Evolutionary conservation across 1,140 invertebrate genomes (phyloP), one percentile per base, ranked within the genome.

Genomic region (Macrotrachela quadricornifera): DNA sequence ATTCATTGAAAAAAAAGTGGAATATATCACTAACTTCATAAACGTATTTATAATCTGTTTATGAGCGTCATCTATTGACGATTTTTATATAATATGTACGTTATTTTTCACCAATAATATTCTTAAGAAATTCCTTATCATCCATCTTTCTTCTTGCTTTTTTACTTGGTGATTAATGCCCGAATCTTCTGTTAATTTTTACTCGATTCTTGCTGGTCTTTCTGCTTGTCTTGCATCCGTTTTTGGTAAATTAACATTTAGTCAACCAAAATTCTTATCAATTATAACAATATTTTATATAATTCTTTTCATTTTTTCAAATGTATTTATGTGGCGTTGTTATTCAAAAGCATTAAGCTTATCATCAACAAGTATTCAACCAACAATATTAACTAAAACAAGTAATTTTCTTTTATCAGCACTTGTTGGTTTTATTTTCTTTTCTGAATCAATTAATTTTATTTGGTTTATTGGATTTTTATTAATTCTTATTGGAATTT

Each of bases 361-460:
- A 40, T 46, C 44, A 46, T 53, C 51, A 43, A 47, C 13, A 42
- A 47, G 36, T 39, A 4, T 53, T 13, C 46, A 41, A 14, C 38
- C 51, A 9, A 53, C 51, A 42, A 37, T 44, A 30, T 47, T 53
- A 11, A 53, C 46, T 16, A 53, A 53, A 53, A 46, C 46, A 15
- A 47, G 44, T 41, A 53, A 53, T 47, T 53, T 53, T 37, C 46
- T 53, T 36, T 47, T 37, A 13, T 53, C 51, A 16, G 51, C 51
- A 13, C n/a, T 53, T 18, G 18, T 53, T 36, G 51, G 51, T 17
- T 53, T 46, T 40, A 16, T 47, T 46, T 15, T 53, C 6, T 53
- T 53, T 42, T 17, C 46, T 36, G 51, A 53, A 48, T 18, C 39
- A 30, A 10, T 48, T 15, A 13, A 47, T 1, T 2, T 43, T 47